These are phyloP conservation scores for Brachyptera putata DNA, from an alignment of 2,888 invertebrate species.

Conservation along the genomic window DNA sequence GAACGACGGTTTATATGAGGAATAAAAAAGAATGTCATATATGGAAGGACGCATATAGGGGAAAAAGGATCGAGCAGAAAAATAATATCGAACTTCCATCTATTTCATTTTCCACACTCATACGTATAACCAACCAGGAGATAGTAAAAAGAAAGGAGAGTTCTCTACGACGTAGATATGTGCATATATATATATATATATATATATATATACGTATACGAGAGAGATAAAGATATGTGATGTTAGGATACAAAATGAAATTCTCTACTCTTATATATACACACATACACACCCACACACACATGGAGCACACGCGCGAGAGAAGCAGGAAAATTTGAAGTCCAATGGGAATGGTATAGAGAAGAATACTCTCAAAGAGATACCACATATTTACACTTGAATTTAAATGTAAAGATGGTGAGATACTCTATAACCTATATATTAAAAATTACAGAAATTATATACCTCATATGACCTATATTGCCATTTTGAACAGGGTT, in stretches of 20 bases:
- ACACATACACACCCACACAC: slow-evolving; percentile 25
- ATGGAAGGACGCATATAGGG: slow-evolving; percentile 18
- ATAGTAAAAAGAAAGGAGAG: slow-evolving; percentile 4
- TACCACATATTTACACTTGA: no score
- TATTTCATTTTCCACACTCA: slow-evolving; percentile 27
- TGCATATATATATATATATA: not conserved
- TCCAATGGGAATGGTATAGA: slow-evolving; percentile 26
- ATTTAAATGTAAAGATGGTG: no score
- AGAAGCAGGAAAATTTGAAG: slow-evolving; percentile 32
- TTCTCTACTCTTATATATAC: slow-evolving; percentile 21
- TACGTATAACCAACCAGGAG: no score
- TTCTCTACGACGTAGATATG: not conserved
- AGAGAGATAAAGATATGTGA: slow-evolving; percentile 17
- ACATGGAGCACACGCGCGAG: slow-evolving; percentile 17
- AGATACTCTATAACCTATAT: no score
- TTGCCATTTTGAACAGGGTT: no score
- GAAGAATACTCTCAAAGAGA: no score
- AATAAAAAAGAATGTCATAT: slow-evolving; percentile 26
- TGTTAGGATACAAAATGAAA: slow-evolving; percentile 31
- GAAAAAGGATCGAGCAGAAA: slow-evolving; percentile 30
- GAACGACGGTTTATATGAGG: slow-evolving; percentile 16
- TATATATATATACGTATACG: not conserved
- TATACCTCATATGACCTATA: no score
- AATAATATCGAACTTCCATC: slow-evolving; percentile 33
- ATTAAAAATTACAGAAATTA: no score